Conservation (phyloP, 2,797 vertebrate species). For the Oreochromis mossambicus region DNA sequence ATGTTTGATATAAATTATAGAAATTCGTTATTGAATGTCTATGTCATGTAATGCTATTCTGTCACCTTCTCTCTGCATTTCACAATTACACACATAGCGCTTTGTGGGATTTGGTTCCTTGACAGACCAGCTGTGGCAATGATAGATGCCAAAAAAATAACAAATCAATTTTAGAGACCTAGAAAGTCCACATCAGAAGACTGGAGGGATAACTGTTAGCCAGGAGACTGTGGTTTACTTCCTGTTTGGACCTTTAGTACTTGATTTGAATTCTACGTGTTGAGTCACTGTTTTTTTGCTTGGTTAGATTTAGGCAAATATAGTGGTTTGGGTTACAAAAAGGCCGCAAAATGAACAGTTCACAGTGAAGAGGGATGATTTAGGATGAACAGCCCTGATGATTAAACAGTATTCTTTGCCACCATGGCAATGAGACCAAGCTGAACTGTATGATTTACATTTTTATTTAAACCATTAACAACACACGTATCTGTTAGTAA, state of each 20-base stretch:
- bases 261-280: background rate
- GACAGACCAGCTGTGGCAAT: background rate
- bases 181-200: background rate
- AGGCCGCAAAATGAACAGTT: background rate
- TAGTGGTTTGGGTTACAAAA: background rate
- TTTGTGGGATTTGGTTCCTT: background rate
- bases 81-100: background rate
- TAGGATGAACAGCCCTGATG: background rate
- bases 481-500: background rate
- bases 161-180: background rate
- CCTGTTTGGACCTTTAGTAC: background rate
- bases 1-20: background rate
- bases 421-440: accelerated
- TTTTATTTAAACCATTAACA: background rate
- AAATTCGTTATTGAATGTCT: accelerated
- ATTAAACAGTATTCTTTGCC: background rate
- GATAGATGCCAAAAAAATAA: background rate
- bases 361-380: background rate
- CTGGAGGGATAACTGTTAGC: background rate
- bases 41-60: background rate
- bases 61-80: background rate
- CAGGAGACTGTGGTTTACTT: background rate
- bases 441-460: background rate
- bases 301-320: background rate
- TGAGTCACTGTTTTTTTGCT: background rate